These are phyloP conservation scores for Eubasilissa splendida DNA, from an alignment of 2,888 invertebrate species.

Conservation along the genomic window DNA sequence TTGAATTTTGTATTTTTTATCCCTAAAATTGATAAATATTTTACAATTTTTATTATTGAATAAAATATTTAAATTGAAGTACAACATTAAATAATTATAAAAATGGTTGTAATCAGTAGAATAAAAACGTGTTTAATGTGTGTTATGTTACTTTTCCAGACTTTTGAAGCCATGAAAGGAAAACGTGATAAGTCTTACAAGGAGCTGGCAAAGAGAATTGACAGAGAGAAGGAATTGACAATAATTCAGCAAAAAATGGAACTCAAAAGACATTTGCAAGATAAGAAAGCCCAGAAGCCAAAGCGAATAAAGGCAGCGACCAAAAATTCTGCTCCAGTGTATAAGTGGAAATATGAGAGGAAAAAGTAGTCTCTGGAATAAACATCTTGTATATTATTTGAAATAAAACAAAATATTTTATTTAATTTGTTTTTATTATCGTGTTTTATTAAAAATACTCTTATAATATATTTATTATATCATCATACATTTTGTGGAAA, in stretches of 20 bases:
- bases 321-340: slow-evolving; percentile 81
- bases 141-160: slow-evolving; percentile 60
- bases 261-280: slow-evolving; percentile 78
- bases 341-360: slow-evolving; percentile 86
- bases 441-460: slow-evolving; percentile 40
- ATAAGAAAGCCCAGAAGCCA: slow-evolving; percentile 77
- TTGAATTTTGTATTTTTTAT: too few species aligned
- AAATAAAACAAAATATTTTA: slow-evolving; percentile 32
- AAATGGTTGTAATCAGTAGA: too few species aligned
- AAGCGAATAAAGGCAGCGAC: slow-evolving; percentile 77
- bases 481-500: background rate
- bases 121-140: too few species aligned
- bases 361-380: slow-evolving; percentile 74
- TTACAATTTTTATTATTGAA: too few species aligned
- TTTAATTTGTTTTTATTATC: slow-evolving; percentile 43
- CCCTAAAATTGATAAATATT: too few species aligned
- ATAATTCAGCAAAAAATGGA: slow-evolving; percentile 87
- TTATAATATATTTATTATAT: slow-evolving; percentile 17
- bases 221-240: slow-evolving; percentile 82
- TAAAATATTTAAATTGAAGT: too few species aligned
- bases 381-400: background rate
- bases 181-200: slow-evolving; percentile 79
- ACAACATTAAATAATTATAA: too few species aligned
- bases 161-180: slow-evolving; percentile 71
- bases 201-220: slow-evolving; percentile 83